Conservation (phyloP, 1,140 invertebrate genomes). For the Aphis gossypii region DNA sequence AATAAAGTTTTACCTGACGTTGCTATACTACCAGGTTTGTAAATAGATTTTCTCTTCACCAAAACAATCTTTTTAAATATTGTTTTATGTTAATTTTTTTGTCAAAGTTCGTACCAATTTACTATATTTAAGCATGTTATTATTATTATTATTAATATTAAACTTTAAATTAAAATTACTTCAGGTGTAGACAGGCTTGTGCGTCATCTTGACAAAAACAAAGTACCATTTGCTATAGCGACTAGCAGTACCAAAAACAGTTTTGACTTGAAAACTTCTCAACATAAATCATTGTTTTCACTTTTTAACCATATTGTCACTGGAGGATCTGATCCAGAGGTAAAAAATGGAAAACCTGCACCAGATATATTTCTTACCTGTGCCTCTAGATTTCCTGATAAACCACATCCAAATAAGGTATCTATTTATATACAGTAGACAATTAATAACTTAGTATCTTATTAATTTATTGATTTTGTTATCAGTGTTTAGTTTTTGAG, state of each 20-base stretch:
- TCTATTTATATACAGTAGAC: neutral
- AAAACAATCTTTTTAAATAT: neutral
- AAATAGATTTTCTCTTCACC: neutral
- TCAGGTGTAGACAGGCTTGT: conserved; percentile 85
- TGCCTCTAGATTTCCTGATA: conserved; percentile 79
- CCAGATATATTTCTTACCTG: conserved; percentile 93
- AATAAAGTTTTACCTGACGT: conserved; percentile 22
- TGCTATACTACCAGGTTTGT: conserved; percentile 33
- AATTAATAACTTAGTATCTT: neutral
- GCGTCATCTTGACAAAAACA: conserved; percentile 78
- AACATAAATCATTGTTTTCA: conserved; percentile 63
- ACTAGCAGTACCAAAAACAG: conserved; percentile 68
- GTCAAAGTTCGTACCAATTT: neutral
- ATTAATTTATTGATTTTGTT: conserved; percentile 20
- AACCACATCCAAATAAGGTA: conserved; percentile 74
- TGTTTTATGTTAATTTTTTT: neutral
- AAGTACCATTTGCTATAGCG: conserved; percentile 85
- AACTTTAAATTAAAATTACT: neutral
- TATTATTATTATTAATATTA: neutral
- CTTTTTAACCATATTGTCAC: conserved; percentile 86
- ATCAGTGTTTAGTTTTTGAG: conserved; percentile 89
- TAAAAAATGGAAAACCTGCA: conserved; percentile 88
- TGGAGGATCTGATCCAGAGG: conserved; percentile 80
- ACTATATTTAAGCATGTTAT: neutral
- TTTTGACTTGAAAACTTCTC: conserved; percentile 44